Base-by-base conservation (phyloP, 2,113 vertebrate genomes). In the Jaculus jaculus region DNA sequence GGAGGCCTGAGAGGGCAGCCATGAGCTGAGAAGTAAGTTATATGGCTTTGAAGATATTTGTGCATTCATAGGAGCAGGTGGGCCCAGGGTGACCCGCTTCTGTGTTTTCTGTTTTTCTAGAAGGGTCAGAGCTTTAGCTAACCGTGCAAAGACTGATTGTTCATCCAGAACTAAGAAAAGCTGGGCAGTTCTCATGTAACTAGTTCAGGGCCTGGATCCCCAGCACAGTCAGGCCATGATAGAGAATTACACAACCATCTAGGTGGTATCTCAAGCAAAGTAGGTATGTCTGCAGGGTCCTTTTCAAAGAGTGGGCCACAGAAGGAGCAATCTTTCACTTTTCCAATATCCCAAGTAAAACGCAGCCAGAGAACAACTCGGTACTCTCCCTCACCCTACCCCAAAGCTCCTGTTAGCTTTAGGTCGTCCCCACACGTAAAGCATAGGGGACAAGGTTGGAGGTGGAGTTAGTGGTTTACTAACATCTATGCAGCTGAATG, bases 21-120 rank as follows among this genome's bases (percentile, higher is more conserved):
- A 12, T 1, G 32, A 61, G 24, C 32, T 51, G 3, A 42, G 74
- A 47, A 34, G 54, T 32, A 60, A 34, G 34, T 30, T 13, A 1
- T 9, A 47, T 47, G 42, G 5, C 42, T 47, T 47, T 47, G 5
- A 47, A 8, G 42, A 47, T 30, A 77, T 4, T 17, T 2, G 26
- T 9, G 2, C 37, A 0, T 11, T 24, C 5, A 32, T 54, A 23
- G 60, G 32, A 28, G 12, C 3, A 30, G 5, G 12, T 4, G 4
- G 12, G 39, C 6, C 13, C 4, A 1, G 1, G 24, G 11, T n/a
- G 10, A 10, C 11, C 23, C 1, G n/a, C n/a, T n/a, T 20, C 39
- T 39, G 68, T 34, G 34, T 11, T 60, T 74, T n/a, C 42, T 47
- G 21, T 61, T 54, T 80, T 26, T 7, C 37, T 10, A 8, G n/a